Base-by-base conservation (phyloP, 2,888 invertebrate genomes). In the Mycalesis mineus region DNA sequence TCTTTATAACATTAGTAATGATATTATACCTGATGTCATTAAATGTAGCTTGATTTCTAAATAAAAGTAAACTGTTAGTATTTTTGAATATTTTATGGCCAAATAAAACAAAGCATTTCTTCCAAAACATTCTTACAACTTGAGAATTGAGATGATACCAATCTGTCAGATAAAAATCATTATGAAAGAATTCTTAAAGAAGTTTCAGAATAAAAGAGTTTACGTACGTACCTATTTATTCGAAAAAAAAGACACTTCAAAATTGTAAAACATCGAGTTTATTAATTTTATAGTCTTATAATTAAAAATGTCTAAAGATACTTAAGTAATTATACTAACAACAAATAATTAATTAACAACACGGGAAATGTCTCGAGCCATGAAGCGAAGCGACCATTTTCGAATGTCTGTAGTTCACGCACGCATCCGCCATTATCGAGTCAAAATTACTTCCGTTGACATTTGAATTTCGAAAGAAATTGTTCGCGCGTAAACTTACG, bases 391-490 rank as follows among this genome's bases (percentile, higher is more conserved):
- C 51, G 70, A 66, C 68, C 66, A 51, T 41, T 52, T 52, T 52
- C 63, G 68, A 69, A 66, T 67, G 66, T 57, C 63, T 66, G 67
- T 66, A 68, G 63, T 66, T 72, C 68, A 65, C 75, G 69, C 75
- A 72, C 77, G 75, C 77, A 73, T 65, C 68, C 40, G 57, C 71
- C 69, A 72, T 76, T 71, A 72, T 67, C 60, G 63, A 58, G 57
- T 65, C 52, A 60, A 55, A 61, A 59, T 63, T 72, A 72, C 71
- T 72, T 78, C 78, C 77, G 75, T 59, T 78, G 78, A 78, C 75
- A 77, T 77, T 76, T 65, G 62, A 71, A 72, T 64, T 42, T 62
- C 42, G 55, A 57, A 65, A 62, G 56, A 55, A 64, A 58, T 57
- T 59, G 62, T 59, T 58, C 57, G 55, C 51, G 59, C 51, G 29